Base-by-base conservation (phyloP, 2,888 invertebrate genomes). In the Polyommatus icarus region DNA sequence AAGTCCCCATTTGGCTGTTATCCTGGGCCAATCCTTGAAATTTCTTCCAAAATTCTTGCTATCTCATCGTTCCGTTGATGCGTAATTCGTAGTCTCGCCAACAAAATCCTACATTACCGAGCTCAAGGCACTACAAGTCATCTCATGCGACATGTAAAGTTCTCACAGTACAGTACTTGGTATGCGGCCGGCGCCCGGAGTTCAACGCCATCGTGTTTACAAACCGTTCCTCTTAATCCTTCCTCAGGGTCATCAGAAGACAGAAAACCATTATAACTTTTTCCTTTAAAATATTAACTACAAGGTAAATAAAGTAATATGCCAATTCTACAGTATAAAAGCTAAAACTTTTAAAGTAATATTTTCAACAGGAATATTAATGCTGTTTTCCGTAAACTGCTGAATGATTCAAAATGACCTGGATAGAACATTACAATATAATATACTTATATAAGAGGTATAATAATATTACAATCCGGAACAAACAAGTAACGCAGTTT, bases 141-240 rank as follows among this genome's bases (percentile, higher is more conserved):
- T 24, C 24, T 61, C 61, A 61, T 61, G 10, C 24, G 61, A 20
- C 61, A 61, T 61, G 61, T 61, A 61, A 61, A 85, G 82, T 82
- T 82, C 86, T 90, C 67, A 67, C 67, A 67, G 67, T 61, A 24
- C 29, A 24, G 24, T 15, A 89, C 91, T 91, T 91, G 89, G 86
- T 90, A 91, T 90, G 91, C 91, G 84, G 85, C 82, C 81, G 82
- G 82, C 82, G 83, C 84, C 84, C 78, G 75, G 76, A 76, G 88
- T 87, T 87, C 89, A 85, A 84, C 83, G 89, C 85, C 89, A 81
- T 79, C 79, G 79, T 82, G 80, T 81, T 79, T 80, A 80, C 81
- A 80, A 79, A 79, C 81, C 78, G 80, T 81, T 82, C 81, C 80
- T 82, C 80, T 83, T 82, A 82, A 83, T 83, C 82, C 80, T 82